Base-by-base conservation (phyloP, 2,888 invertebrate genomes). In the Drosophila recens region DNA sequence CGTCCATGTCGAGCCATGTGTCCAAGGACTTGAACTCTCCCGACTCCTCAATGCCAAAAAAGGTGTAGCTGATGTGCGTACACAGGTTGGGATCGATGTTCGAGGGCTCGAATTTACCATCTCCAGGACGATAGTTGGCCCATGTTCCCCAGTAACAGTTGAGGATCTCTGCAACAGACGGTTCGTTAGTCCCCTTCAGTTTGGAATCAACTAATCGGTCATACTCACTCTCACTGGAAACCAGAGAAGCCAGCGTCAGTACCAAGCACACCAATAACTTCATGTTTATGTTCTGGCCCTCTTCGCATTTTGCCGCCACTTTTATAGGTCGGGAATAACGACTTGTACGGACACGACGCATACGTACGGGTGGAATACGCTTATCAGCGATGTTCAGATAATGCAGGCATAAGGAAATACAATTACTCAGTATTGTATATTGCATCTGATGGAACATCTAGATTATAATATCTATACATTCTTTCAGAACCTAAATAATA, bases 81-180 rank as follows among this genome's bases (percentile, higher is more conserved):
- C 90, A 90, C 15, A 90, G 63, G 0, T 1, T 54, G 4, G 91
- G 81, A 78, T 91, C 80, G 33, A 90, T 81, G 61, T 87, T 67
- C 0, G 67, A 46, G 8, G 82, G 61, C 1, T 72, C 73, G 30
- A 91, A 90, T 33, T 82, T 80, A 4, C 90, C 90, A 43, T 87
- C 71, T 0, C 82, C 90, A 0, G 79, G 58, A 6, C 91, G 90
- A 52, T 89, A 84, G 20, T 79, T 73, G 38, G 91, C 80, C 91
- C 91, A 90, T 0, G 90, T 89, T 34, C 91, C 90, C 73, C 76
- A 85, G 48, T 90, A 90, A 30, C 90, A 90, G 53, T 87, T 90
- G 30, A 87, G 51, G n/a, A 90, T 40, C 63, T 87, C 86, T 90
- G 57, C 11, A 66, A 45, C 3, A 0, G 9, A 46, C 8, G 0